These are phyloP conservation scores for Epicauta chinensis DNA, from an alignment of 1,140 invertebrate species.

Conservation along the genomic window DNA sequence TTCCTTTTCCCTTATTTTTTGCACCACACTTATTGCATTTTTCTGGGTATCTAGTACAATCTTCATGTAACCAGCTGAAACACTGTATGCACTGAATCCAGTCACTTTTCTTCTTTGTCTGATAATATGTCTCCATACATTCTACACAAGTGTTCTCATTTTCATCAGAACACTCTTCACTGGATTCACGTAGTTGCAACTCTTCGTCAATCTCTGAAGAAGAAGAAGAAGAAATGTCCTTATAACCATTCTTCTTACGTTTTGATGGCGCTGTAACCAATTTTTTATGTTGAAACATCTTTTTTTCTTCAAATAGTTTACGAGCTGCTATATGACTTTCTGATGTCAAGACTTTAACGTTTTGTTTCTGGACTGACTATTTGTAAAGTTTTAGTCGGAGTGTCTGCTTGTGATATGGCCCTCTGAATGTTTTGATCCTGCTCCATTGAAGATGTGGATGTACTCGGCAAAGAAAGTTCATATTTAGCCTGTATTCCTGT, in stretches of 20 bases:
- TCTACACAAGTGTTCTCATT: neutral
- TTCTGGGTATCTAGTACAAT: neutral
- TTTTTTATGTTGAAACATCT: neutral
- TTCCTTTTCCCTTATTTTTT: too few species aligned
- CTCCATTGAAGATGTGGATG: neutral
- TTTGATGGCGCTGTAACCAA: neutral
- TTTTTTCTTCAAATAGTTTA: neutral
- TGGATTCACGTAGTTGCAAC: neutral
- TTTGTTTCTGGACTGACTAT: neutral
- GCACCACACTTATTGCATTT: too few species aligned
- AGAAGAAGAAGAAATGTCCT: too few species aligned
- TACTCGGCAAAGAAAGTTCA: too few species aligned
- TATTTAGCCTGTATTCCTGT: too few species aligned
- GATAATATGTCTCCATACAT: neutral
- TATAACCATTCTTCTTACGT: neutral
- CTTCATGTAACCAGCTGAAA: neutral
- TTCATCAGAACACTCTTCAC: neutral
- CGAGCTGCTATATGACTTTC: neutral
- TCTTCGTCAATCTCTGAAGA: too few species aligned
- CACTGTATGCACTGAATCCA: conserved; percentile 1
- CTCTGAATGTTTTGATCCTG: neutral
- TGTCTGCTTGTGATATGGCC: neutral
- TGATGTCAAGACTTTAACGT: neutral
- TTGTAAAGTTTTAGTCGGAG: neutral
- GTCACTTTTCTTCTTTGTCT: neutral